These are phyloP conservation scores for Coelopa frigida DNA, from an alignment of 1,140 invertebrate species.

Conservation along the genomic window DNA sequence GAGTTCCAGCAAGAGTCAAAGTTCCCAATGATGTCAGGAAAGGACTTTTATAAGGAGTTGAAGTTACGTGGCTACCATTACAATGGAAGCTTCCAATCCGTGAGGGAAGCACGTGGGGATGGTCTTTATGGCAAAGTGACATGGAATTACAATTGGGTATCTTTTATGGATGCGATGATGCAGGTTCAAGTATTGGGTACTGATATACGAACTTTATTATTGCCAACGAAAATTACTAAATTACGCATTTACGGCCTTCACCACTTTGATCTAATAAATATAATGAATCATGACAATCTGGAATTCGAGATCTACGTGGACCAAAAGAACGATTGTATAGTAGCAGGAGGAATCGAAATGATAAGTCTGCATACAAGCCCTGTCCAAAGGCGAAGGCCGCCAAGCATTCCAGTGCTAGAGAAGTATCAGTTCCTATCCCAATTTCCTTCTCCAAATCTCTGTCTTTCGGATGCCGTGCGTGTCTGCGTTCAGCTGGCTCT, in stretches of 20 bases:
- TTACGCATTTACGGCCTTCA: slow-evolving; percentile 68
- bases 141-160: slow-evolving; percentile 81
- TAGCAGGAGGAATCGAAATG: slow-evolving; percentile 77
- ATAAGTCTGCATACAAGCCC: slow-evolving; percentile 71
- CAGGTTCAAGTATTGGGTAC: slow-evolving; percentile 74
- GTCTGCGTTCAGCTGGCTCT: slow-evolving; percentile 60
- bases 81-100: slow-evolving; percentile 35
- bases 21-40: slow-evolving; percentile 49
- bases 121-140: slow-evolving; percentile 48
- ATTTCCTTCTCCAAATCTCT: slow-evolving; percentile 43
- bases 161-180: slow-evolving; percentile 89
- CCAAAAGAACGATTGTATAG: slow-evolving; percentile 41
- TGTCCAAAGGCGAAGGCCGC: slow-evolving; percentile 60
- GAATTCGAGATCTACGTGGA: slow-evolving; percentile 41
- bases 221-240: slow-evolving; percentile 78
- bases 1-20: slow-evolving; percentile 45
- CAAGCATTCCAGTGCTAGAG: slow-evolving; percentile 62
- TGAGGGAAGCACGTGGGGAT: slow-evolving; percentile 40
- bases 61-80: slow-evolving; percentile 88
- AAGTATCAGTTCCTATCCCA: slow-evolving; percentile 71
- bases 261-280: slow-evolving; percentile 50
- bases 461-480: slow-evolving; percentile 28
- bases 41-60: slow-evolving; percentile 90
- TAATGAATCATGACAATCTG: slow-evolving; percentile 37
- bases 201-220: slow-evolving; percentile 65